Percentiles rank a stretch among this genome's conserved stretches.
Conservation (phyloP, 2,888 invertebrate genomes). For the Apeira syringaria region DNA sequence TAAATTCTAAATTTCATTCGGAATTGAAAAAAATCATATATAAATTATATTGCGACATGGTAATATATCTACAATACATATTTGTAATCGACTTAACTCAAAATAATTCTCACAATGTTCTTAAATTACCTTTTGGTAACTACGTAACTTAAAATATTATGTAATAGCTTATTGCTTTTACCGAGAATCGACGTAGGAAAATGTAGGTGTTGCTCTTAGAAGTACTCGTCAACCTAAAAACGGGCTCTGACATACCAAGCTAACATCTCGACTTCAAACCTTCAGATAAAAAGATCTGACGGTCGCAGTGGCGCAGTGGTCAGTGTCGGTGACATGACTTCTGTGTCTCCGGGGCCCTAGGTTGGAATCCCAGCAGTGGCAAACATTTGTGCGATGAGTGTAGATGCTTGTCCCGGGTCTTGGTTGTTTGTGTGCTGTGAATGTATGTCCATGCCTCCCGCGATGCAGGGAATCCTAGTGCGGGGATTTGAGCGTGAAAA, state of each 20-base stretch:
- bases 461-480: too few relatives aligned
- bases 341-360: too few relatives aligned
- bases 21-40: background rate
- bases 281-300: too few relatives aligned
- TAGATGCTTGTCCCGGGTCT: too few relatives aligned
- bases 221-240: background rate
- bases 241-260: background rate
- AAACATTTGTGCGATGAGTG: too few relatives aligned
- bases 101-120: constrained; percentile 5
- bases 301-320: too few relatives aligned
- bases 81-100: background rate
- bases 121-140: constrained; percentile 25
- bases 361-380: too few relatives aligned
- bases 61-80: constrained; percentile 1
- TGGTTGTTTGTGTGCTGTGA: too few relatives aligned
- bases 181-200: constrained; percentile 17
- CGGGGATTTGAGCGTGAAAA: too few relatives aligned
- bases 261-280: background rate
- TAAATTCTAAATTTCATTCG: background rate
- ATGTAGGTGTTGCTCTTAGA: background rate
- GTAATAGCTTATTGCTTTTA: constrained; percentile 20
- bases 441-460: too few relatives aligned
- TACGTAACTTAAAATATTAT: constrained; percentile 1
- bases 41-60: constrained; percentile 1
- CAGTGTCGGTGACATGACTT: too few relatives aligned